Base-by-base conservation (phyloP, 2,113 vertebrate genomes). In the Corythoichthys haematopterus region DNA sequence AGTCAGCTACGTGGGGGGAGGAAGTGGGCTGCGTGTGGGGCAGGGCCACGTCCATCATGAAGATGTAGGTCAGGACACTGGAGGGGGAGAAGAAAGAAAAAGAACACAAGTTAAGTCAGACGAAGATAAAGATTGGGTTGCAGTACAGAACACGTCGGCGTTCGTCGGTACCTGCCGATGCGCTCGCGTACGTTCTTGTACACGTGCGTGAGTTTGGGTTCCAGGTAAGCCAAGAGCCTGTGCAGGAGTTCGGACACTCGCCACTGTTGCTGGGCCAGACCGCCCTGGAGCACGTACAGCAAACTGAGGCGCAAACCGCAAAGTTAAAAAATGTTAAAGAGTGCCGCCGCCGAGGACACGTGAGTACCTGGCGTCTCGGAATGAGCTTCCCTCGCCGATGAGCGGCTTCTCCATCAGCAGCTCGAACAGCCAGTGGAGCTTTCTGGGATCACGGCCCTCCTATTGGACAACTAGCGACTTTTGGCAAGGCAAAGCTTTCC, bases 111-210 rank as follows among this genome's bases (percentile, higher is more conserved):
- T 46, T 45, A n/a, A 14, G 35, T 35, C 55, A 36, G 10, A 14
- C 4, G 13, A 14, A 14, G 47, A 14, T 15, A 50, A 50, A 50
- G 47, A 15, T 15, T 15, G 10, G 16, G 28, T 33, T 8, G 10
- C n/a, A 12, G 2, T 28, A 11, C 1, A 28, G 52, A 3, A 2
- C 0, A 10, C 2, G 28, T 33, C 2, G 10, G 55, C 5, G 11
- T 43, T 43, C 3, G 12, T 36, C 5, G 55, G 10, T 80, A 98
- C 97, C 97, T 98, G 84, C 95, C 97, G 66, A 98, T 98, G 61
- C 96, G 93, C 88, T 99, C 97, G 70, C 97, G 91, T 67, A 98
- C 97, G 0, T 98, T 97, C 87, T 98, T 99, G 86, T 98, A 99
- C 80, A 98, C 96, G 68, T 98, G 97, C 1, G 95, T 98, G 79